Base-by-base conservation (phyloP, 1,140 invertebrate genomes). In the Hermetia illucens region DNA sequence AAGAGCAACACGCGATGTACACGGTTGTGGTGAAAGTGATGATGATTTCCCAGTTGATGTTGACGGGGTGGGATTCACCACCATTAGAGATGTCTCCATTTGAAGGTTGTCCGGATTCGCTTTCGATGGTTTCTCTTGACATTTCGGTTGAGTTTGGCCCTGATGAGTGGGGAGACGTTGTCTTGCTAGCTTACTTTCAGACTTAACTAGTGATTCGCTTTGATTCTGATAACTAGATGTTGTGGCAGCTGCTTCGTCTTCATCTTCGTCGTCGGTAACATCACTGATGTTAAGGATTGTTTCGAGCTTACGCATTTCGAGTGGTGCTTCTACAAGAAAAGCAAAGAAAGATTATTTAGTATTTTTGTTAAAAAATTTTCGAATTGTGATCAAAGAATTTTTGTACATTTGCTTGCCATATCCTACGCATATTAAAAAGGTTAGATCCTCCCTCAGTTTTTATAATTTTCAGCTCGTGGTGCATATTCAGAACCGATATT, bases 251-350 rank as follows among this genome's bases (percentile, higher is more conserved):
- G n/a, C 39, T 15, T 43, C 39, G 12, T 24, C 29, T 13, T 27
- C 18, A 33, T 39, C 43, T 39, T 59, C 56, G 21, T 53, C 51
- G 21, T 58, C 55, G 36, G 50, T 58, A 43, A 58, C 44, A 39
- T 55, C 53, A 35, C 53, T 51, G 29, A 52, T 41, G 43, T 55
- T 55, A 10, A 55, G 38, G 3, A 51, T 54, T 20, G 51, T 53
- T 25, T 58, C 52, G 39, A 55, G 42, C 38, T 58, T 58, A 36
- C 49, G 51, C 55, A 58, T 53, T 39, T 58, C 55, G 21, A 58
- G 41, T 25, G 55, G 52, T 24, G 52, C 48, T 39, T 55, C 53
- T 36, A 32, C 4, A 18, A 30, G 38, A 12, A 5, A 24, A 13
- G 35, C 24, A 16, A 29, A 34, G 2, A 18, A 32, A 34, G 10